phyloP scores from a whole-genome alignment of 92 coral and sea anemone species.

The Siderastrea siderea region DNA sequence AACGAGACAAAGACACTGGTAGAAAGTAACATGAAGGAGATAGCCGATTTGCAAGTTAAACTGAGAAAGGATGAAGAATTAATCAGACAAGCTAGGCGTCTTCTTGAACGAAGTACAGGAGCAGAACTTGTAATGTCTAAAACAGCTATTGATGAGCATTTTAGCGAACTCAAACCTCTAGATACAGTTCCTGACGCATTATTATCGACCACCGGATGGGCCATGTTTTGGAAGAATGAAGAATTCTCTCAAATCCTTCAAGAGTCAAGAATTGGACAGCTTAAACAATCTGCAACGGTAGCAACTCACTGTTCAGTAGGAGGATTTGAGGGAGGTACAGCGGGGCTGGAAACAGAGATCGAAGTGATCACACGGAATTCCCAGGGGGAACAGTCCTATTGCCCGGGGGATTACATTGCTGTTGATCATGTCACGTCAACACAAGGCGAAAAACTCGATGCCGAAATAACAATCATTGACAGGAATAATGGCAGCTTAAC shows the following conservation, averaged over 20 bases:
- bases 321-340: not conserved
- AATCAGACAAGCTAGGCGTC: not conserved
- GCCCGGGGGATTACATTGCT: not conserved
- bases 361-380: slow-evolving; percentile 14
- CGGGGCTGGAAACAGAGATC: not conserved
- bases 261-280: not conserved
- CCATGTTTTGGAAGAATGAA: not conserved
- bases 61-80: no score
- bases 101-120: not conserved
- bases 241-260: not conserved
- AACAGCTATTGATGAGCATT: not conserved
- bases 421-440: no score
- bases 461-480: no score
- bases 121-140: not conserved
- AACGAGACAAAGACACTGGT: not conserved
- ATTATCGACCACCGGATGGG: not conserved
- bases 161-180: not conserved
- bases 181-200: not conserved
- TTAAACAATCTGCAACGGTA: not conserved
- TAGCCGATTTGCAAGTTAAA: not conserved
- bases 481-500: no score
- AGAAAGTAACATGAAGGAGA: not conserved
- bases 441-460: no score
- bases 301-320: not conserved
- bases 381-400: not conserved